Base-by-base conservation (phyloP, 1,140 invertebrate genomes). In the Pseudomyrmex flavicornis region DNA sequence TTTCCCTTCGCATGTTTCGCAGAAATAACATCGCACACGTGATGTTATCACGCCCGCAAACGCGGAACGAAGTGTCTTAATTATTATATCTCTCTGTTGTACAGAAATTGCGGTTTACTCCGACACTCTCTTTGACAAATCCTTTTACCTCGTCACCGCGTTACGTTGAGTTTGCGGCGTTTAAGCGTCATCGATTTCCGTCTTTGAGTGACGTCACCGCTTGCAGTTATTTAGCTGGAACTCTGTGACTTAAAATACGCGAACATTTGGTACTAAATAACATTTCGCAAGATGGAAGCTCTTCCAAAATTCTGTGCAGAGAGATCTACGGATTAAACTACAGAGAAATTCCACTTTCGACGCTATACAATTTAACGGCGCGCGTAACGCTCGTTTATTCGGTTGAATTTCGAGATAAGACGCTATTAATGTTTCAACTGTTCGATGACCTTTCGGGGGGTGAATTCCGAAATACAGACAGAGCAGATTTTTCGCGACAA, bases 1-100 rank as follows among this genome's bases (percentile, higher is more conserved):
- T 72, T 72, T 72, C 12, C 48, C 66, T 80, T 72, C 15, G 76
- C 76, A 72, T 72, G 54, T 68, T 20, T 59, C n/a, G n/a, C 17
- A 59, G 44, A 50, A 59, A 50, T 72, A 72, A 61, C 35, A 35
- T 35, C 35, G 5, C 35, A 35, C n/a, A 4, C 17, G 52, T 44
- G 54, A 59, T 80, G 50, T 80, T 46, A 48, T 79, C 54, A 48
- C 54, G 66, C 54, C 46, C 8, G 9, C 44, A 12, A 1, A 35
- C 22, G 35, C 35, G 22, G 17, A 46, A 12, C 20, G 20, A 58
- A 35, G 10, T 70, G n/a, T 26, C 58, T 26, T 69, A 80, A 72
- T 80, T 80, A 80, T 80, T 80, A 35, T 7, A 35, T 35, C 5
- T 46, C 54, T 46, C 54, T 44, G 12, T 79, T 79, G 35, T 50